phyloP scores from a whole-genome alignment of 2,113 vertebrate genomes.

The Hippocampus zosterae region DNA sequence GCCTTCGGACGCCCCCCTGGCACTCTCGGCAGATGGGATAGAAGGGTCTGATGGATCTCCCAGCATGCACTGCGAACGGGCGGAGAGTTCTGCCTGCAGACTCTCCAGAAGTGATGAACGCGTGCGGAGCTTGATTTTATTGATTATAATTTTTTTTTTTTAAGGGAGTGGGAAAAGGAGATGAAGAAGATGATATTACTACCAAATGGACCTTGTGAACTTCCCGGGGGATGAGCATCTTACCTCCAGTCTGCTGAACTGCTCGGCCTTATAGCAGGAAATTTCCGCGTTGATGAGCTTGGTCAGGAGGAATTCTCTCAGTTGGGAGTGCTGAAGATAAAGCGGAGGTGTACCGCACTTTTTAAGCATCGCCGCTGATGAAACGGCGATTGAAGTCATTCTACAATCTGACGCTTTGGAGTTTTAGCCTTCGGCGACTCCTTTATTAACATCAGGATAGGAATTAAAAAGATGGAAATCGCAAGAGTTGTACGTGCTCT shows the following conservation, averaged over 20 bases:
- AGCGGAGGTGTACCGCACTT: slow-evolving; percentile 8
- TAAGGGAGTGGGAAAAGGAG: not conserved
- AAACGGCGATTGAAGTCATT: too few species aligned
- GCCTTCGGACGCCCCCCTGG: slow-evolving; percentile 70
- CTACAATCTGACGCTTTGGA: too few species aligned
- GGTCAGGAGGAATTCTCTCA: slow-evolving; percentile 83
- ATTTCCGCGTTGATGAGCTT: slow-evolving; percentile 91
- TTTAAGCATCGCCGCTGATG: not conserved
- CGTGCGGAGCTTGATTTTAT: slow-evolving; percentile 75
- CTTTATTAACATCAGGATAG: not conserved
- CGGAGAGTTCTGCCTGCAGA: slow-evolving; percentile 78
- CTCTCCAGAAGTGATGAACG: slow-evolving; percentile 83
- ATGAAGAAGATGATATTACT: not conserved
- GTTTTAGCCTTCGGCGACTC: too few species aligned
- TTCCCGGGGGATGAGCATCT: not conserved
- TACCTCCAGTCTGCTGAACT: slow-evolving; percentile 85
- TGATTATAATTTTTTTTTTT: not conserved
- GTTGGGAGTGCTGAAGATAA: slow-evolving; percentile 68
- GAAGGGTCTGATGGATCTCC: slow-evolving; percentile 61
- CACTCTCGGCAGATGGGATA: slow-evolving; percentile 49
- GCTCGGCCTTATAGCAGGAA: slow-evolving; percentile 83
- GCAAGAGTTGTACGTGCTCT: not conserved
- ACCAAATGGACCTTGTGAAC: not conserved
- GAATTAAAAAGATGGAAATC: not conserved
- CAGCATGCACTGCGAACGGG: slow-evolving; percentile 82